Conservation (phyloP, 2,888 invertebrate genomes). For the Galeopsomyia nigrocyanea region DNA sequence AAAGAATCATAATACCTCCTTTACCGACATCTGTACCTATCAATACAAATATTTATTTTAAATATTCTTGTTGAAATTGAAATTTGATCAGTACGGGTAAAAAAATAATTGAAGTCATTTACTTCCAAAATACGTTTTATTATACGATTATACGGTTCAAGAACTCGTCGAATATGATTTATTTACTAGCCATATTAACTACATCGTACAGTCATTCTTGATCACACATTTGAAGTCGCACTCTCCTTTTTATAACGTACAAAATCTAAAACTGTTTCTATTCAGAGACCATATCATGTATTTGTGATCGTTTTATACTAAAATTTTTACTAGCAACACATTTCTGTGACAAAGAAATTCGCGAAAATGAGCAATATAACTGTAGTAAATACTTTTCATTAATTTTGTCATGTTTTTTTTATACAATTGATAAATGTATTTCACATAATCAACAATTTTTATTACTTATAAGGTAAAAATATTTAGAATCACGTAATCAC, state of each 20-base stretch:
- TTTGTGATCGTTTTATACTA: slow-evolving; percentile 54
- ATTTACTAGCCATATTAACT: slow-evolving; percentile 66
- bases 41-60: not conserved
- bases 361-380: slow-evolving; percentile 1
- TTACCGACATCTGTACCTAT: not conserved
- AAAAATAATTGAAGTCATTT: slow-evolving; percentile 48
- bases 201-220: slow-evolving; percentile 58
- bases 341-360: slow-evolving; percentile 46
- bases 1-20: no score
- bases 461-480: no score
- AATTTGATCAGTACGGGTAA: not conserved
- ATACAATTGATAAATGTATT: no score
- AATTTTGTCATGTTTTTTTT: no score
- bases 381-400: no score
- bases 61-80: not conserved
- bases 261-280: slow-evolving; percentile 67
- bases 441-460: no score
- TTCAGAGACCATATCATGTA: slow-evolving; percentile 65
- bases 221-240: slow-evolving; percentile 58
- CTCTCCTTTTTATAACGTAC: slow-evolving; percentile 58
- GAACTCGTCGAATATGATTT: slow-evolving; percentile 55
- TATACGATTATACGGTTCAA: slow-evolving; percentile 47
- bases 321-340: slow-evolving; percentile 52
- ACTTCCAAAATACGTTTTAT: slow-evolving; percentile 66
- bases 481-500: no score